Percentiles rank a stretch among this genome's conserved stretches.
Conservation (phyloP, 2,888 invertebrate species). For the Sclerodermus sp. region DNA sequence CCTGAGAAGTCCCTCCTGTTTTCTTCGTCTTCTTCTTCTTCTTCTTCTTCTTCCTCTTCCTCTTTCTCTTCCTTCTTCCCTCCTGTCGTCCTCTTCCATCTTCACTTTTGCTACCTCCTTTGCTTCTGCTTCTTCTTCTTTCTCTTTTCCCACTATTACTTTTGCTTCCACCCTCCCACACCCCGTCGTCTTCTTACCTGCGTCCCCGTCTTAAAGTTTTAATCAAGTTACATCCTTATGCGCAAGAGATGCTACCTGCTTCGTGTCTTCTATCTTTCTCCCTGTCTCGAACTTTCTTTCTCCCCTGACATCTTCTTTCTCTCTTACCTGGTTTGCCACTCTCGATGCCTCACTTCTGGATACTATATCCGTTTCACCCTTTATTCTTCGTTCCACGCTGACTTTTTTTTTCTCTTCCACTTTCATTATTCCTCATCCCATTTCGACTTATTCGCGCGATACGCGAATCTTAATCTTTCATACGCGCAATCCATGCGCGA, state of each 20-base stretch:
- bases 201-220: slow-evolving; percentile 32
- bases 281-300: background rate
- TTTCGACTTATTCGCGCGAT: no score
- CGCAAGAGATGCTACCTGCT: slow-evolving; percentile 28
- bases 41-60: background rate
- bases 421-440: no score
- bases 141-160: background rate
- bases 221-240: slow-evolving; percentile 40
- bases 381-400: background rate
- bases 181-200: background rate
- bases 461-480: no score
- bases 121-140: slow-evolving; percentile 1
- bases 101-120: no score
- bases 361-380: no score
- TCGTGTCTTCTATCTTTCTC: background rate
- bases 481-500: no score
- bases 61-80: background rate
- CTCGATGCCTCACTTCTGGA: no score
- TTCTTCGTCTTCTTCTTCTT: slow-evolving; percentile 4
- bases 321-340: background rate
- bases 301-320: background rate
- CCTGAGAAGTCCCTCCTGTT: background rate
- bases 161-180: background rate
- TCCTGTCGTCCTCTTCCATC: no score
- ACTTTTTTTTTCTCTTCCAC: background rate